A percentile compares a stretch with the other conserved stretches of the same genome.
Conservation (phyloP, 1,140 invertebrate species). For the Tetragnatha versicolor region DNA sequence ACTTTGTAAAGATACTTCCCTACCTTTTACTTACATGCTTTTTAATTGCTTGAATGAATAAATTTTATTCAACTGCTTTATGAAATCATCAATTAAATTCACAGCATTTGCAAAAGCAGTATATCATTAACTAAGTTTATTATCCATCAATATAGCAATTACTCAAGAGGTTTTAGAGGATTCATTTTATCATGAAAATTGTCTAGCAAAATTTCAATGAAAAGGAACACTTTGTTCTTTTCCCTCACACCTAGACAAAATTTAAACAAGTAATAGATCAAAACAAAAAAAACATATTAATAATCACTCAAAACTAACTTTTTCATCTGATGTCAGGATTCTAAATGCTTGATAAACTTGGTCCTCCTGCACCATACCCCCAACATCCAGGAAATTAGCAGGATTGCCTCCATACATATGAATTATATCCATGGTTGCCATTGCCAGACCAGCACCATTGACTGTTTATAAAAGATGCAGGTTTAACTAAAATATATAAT, state of each 20-base stretch:
- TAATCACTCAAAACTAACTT: conserved; percentile 57
- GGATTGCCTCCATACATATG: conserved; percentile 65
- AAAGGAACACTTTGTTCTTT: not conserved
- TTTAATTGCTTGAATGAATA: too few species aligned
- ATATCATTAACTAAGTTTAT: not conserved
- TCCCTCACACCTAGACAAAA: not conserved
- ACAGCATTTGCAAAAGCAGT: not conserved
- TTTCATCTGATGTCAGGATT: conserved; percentile 65
- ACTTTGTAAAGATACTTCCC: too few species aligned
- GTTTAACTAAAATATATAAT: not conserved
- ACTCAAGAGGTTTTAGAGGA: not conserved
- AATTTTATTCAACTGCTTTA: too few species aligned
- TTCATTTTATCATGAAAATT: not conserved
- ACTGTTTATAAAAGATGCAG: conserved; percentile 60
- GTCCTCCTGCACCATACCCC: conserved; percentile 66
- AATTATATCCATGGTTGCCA: conserved; percentile 67
- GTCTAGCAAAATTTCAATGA: not conserved
- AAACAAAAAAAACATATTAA: not conserved
- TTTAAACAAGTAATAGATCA: not conserved
- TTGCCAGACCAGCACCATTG: conserved; percentile 68
- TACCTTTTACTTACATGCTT: too few species aligned
- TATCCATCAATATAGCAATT: not conserved
- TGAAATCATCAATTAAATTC: too few species aligned
- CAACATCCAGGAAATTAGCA: conserved; percentile 68
- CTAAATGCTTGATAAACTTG: conserved; percentile 67